Conservation (phyloP, 1,140 invertebrate genomes). For the Cotesia vestalis region DNA sequence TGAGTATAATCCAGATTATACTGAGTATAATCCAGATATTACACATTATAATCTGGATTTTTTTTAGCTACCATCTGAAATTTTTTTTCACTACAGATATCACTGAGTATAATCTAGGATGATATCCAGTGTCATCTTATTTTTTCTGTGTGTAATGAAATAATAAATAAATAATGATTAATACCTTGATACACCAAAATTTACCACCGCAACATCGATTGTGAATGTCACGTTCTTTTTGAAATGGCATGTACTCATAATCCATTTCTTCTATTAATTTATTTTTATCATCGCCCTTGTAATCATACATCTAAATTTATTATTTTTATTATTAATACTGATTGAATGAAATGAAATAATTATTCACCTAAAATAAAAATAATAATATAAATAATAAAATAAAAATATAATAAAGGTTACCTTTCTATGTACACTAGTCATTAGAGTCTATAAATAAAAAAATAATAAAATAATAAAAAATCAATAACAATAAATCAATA, state of each 20-base stretch:
- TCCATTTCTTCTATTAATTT: conserved; percentile 63
- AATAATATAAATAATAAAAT: conserved; percentile 2
- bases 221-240: conserved; percentile 76
- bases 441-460: neutral
- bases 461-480: conserved; percentile 2
- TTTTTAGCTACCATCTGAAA: too few relatives aligned
- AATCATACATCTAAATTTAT: conserved; percentile 28
- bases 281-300: neutral
- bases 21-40: neutral
- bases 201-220: conserved; percentile 81
- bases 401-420: conserved; percentile 8
- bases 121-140: neutral
- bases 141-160: neutral
- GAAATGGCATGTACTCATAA: conserved; percentile 72
- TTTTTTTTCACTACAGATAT: too few relatives aligned
- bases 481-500: neutral
- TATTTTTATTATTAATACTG: conserved; percentile 19
- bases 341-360: neutral
- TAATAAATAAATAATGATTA: conserved; percentile 26
- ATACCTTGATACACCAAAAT: conserved; percentile 82
- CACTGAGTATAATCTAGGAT: too few relatives aligned
- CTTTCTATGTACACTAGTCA: conserved; percentile 25
- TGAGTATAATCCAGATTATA: neutral
- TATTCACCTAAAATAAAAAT: conserved; percentile 19
- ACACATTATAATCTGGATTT: too few relatives aligned